Evolutionary conservation across 2,113 vertebrate species (phyloP).

Genomic region (Melanostigma gelatinosum): DNA sequence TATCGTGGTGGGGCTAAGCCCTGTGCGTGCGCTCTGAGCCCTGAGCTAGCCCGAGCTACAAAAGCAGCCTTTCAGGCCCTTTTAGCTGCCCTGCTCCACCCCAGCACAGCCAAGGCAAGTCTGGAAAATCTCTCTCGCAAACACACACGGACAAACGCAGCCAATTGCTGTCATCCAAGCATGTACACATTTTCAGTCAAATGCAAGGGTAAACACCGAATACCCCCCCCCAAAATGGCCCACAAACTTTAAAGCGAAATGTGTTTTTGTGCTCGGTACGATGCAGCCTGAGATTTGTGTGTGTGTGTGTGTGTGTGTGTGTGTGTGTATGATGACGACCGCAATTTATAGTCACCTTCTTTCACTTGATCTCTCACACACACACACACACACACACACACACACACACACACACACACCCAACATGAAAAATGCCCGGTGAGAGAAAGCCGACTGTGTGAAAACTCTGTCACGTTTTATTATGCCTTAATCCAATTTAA

Average conservation of each 20-base stretch:
- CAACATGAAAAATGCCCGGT: conserved; percentile 25
- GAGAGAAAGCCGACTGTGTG: conserved; percentile 60
- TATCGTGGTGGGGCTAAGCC: conserved; percentile 75
- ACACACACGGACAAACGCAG: conserved; percentile 40
- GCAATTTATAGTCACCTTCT: conserved; percentile 52
- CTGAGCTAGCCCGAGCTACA: conserved; percentile 67
- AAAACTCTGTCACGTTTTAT: conserved; percentile 79
- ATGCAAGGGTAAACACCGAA: conserved; percentile 1
- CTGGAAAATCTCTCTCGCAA: conserved; percentile 48
- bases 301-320: conserved; percentile 11
- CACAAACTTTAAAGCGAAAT: background rate
- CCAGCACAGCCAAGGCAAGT: conserved; percentile 57
- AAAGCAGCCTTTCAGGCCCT: conserved; percentile 78
- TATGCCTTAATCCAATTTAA: conserved; percentile 78
- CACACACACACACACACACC: conserved; percentile 44
- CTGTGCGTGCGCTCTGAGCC: conserved; percentile 72
- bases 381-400: conserved; percentile 15
- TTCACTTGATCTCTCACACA: background rate
- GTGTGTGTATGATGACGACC: too few species aligned
- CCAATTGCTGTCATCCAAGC: conserved; percentile 25
- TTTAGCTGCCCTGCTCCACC: conserved; percentile 65
- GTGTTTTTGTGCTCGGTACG: background rate
- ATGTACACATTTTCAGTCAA: conserved; percentile 1
- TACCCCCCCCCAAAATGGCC: background rate
- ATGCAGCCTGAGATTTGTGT: conserved; percentile 1